phyloP scores from a whole-genome alignment of 2,888 invertebrate genomes.

The Anoplius nigerrimus region DNA sequence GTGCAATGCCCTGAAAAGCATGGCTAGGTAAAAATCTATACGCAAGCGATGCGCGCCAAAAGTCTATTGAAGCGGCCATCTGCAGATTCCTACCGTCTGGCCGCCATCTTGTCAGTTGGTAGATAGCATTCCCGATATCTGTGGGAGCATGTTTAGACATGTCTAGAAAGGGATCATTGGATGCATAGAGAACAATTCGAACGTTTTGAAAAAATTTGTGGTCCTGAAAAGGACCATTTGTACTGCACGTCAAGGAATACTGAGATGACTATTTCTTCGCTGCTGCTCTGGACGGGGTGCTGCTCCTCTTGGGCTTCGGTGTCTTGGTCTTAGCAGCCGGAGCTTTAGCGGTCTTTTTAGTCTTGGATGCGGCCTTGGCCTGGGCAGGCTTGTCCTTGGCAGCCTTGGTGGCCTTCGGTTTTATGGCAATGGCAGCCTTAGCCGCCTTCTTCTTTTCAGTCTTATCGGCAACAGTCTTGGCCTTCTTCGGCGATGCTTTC shows the following conservation, averaged over 20 bases:
- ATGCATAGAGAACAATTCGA: background rate
- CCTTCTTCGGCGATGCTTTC: conserved; percentile 32
- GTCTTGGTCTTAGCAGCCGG: conserved; percentile 68
- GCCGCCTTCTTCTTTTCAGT: background rate
- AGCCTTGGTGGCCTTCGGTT: conserved; percentile 24
- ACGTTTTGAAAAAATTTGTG: conserved; percentile 31
- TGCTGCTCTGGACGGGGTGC: too few relatives aligned
- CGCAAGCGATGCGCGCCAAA: too few relatives aligned
- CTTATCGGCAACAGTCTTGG: conserved; percentile 39
- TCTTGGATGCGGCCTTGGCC: conserved; percentile 61
- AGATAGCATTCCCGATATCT: too few relatives aligned
- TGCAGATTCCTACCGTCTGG: too few relatives aligned
- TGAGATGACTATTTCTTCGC: too few relatives aligned
- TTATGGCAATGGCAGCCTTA: conserved; percentile 4
- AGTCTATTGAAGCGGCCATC: too few relatives aligned
- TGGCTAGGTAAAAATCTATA: too few relatives aligned
- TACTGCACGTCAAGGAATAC: background rate
- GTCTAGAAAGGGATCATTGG: too few relatives aligned
- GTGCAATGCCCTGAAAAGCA: too few relatives aligned
- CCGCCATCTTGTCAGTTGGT: too few relatives aligned
- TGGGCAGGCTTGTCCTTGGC: conserved; percentile 40
- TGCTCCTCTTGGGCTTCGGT: conserved; percentile 69
- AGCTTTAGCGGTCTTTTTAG: conserved; percentile 70
- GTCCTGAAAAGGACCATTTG: conserved; percentile 61
- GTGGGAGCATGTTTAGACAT: too few relatives aligned